Base-by-base conservation (phyloP, 2,888 invertebrate species). In the Drosophila niveifrons region DNA sequence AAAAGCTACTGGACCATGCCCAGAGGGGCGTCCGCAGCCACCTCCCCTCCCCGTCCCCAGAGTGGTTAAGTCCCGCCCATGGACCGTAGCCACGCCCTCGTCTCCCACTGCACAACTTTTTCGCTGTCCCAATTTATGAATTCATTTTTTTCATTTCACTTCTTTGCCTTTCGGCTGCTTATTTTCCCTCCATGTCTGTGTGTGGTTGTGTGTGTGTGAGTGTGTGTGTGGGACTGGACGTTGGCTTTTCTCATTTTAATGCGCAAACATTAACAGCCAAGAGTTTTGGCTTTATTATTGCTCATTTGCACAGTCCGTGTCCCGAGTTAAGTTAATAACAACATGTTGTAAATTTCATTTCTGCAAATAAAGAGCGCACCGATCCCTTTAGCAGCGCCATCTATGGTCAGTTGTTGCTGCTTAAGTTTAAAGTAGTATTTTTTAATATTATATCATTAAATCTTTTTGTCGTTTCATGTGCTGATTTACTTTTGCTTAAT, bases 221-320 rank as follows among this genome's bases (percentile, higher is more conserved):
- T 36, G 28, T 31, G 48, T 52, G 43, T 31, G 44, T 52, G 18
- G 6, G 41, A 13, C 44, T 58, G 66, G 57, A 57, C 46, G 46
- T 23, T 43, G 41, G 23, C 23, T 29, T 64, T 72, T 72, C 62
- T 62, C 55, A 74, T 82, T 85, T 83, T 76, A 83, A 85, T 85
- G 83, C 69, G 66, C 74, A 62, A 71, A 66, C 83, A 83, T 83
- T 83, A 83, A 80, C 78, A 78, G 83, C 80, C 74, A 66, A 78
- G 68, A 85, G 73, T 58, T 69, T 82, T 80, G 75, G 78, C 80
- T 80, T 82, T 78, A 82, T 85, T 75, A 82, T 78, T 78, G 78
- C 82, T 82, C 80, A 85, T 83, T 85, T 85, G 59, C 78, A 76
- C 75, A 78, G 73, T 63, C 50, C 50, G 70, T 59, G 72, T 69